Evolutionary conservation across 1,140 invertebrate species (phyloP).

Genomic region (Lordiphosa collinella): DNA sequence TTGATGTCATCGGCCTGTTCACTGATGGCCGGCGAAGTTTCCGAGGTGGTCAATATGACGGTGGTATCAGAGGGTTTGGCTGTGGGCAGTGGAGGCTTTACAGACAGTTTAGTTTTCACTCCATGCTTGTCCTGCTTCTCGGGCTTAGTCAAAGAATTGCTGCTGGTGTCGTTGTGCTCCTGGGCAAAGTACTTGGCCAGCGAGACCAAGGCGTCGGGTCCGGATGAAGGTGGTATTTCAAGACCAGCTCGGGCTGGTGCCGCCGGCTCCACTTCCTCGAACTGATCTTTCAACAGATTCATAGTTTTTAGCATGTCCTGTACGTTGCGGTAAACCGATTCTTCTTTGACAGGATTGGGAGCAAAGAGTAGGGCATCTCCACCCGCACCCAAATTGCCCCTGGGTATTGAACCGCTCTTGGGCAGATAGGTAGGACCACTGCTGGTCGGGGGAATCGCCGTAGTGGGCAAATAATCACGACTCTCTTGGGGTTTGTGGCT

Average conservation of each 20-base stretch:
- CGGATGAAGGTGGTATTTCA: slow-evolving; percentile 85
- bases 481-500: slow-evolving; percentile 36
- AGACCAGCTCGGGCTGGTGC: slow-evolving; percentile 81
- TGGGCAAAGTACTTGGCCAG: slow-evolving; percentile 88
- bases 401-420: slow-evolving; percentile 40
- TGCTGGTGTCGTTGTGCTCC: slow-evolving; percentile 82
- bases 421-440: slow-evolving; percentile 74
- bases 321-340: slow-evolving; percentile 77
- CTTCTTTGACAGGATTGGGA: slow-evolving; percentile 54
- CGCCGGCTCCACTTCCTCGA: slow-evolving; percentile 58
- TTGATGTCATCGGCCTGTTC: slow-evolving; percentile 76
- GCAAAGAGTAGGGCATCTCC: slow-evolving; percentile 62
- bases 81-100: slow-evolving; percentile 45
- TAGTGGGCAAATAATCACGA: slow-evolving; percentile 60
- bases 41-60: slow-evolving; percentile 51
- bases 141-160: slow-evolving; percentile 30
- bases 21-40: slow-evolving; percentile 47
- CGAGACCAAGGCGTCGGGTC: slow-evolving; percentile 87
- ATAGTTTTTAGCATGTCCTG: slow-evolving; percentile 80
- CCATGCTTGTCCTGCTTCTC: slow-evolving; percentile 42
- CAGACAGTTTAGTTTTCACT: slow-evolving; percentile 40
- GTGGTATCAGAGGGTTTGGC: slow-evolving; percentile 55
- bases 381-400: slow-evolving; percentile 45
- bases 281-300: slow-evolving; percentile 68
- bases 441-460: slow-evolving; percentile 50